Percentiles rank a stretch among this genome's conserved stretches.
phyloP scores from a whole-genome alignment of 2,113 vertebrate genomes.

The Pterocles orientalis region DNA sequence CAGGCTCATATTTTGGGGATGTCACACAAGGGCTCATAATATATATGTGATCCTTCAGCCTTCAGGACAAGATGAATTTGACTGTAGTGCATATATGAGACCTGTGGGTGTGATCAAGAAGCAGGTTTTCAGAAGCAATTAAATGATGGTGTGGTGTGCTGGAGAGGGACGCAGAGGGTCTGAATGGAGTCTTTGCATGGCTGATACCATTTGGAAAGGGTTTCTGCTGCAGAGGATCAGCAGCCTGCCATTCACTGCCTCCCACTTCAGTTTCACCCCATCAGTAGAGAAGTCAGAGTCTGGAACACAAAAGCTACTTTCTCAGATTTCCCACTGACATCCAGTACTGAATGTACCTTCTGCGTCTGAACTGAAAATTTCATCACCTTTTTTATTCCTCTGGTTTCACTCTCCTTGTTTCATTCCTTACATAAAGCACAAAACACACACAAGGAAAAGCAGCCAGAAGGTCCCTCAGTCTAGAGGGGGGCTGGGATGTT shows the following conservation, averaged over 20 bases:
- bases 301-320: slow-evolving; percentile 21
- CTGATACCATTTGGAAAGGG: background rate
- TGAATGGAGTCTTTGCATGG: background rate
- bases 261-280: slow-evolving; percentile 32
- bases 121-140: slow-evolving; percentile 58
- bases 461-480: slow-evolving; percentile 22
- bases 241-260: background rate
- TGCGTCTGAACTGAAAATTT: slow-evolving; percentile 48
- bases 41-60: background rate
- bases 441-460: background rate
- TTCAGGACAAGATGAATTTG: background rate
- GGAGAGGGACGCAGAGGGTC: background rate
- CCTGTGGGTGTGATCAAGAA: slow-evolving; percentile 29
- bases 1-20: background rate
- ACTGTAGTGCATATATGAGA: background rate
- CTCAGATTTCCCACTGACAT: slow-evolving; percentile 51
- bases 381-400: slow-evolving; percentile 41
- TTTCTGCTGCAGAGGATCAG: slow-evolving; percentile 34
- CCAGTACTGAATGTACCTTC: slow-evolving; percentile 43
- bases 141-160: background rate
- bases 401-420: background rate
- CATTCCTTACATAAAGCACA: slow-evolving; percentile 1
- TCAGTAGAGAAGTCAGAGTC: slow-evolving; percentile 16
- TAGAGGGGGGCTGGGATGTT: slow-evolving; percentile 5
- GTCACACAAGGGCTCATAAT: background rate